A percentile compares a stretch with the other conserved stretches of the same genome.
Conservation (phyloP, 2,113 vertebrate genomes). For the Fregata magnificens region DNA sequence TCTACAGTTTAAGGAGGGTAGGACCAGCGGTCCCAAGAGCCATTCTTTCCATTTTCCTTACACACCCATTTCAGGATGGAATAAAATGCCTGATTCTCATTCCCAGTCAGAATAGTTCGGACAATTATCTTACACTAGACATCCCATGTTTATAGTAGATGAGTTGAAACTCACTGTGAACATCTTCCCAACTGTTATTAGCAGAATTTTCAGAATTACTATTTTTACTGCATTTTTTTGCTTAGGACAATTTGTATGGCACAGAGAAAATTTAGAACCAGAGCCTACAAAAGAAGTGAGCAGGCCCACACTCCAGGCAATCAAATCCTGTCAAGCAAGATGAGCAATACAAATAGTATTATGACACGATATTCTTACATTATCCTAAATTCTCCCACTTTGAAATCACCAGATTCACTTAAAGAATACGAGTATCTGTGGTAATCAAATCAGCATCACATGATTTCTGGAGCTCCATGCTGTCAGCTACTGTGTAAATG, state of each 20-base stretch:
- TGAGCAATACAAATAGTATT: background rate
- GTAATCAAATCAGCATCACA: background rate
- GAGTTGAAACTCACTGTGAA: background rate
- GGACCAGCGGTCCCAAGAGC: background rate
- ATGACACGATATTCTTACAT: background rate
- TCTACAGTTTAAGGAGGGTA: background rate
- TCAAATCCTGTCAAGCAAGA: background rate
- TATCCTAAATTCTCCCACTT: background rate
- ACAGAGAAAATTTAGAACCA: background rate
- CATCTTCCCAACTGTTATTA: background rate
- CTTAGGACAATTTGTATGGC: background rate
- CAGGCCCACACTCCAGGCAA: background rate
- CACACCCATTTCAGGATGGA: background rate
- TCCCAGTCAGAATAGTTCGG: background rate
- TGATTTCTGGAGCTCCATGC: background rate
- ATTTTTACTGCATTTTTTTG: background rate
- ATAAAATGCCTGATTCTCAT: background rate
- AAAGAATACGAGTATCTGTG: background rate
- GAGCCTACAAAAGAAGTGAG: background rate
- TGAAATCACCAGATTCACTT: background rate
- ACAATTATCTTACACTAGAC: background rate
- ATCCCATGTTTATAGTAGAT: background rate
- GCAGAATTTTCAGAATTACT: background rate
- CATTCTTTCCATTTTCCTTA: background rate
- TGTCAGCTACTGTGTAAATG: background rate